Evolutionary conservation across 2,113 vertebrate species (phyloP), one percentile per base, ranked within the genome.

Genomic region (Spilogale gracilis): DNA sequence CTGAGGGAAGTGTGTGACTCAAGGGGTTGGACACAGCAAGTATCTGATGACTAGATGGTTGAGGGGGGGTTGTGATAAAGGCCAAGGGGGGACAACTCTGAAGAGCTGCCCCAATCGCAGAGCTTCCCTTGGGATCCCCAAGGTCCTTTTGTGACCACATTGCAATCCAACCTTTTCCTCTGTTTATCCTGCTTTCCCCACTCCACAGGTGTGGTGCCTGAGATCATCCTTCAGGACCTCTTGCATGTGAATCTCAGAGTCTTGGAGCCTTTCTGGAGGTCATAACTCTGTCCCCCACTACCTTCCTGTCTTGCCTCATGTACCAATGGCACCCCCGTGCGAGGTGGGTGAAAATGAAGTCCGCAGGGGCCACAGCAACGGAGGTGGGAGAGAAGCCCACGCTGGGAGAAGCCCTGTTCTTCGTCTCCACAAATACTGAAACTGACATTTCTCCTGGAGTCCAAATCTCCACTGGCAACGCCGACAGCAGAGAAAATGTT

Each of bases 351-450:
- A 21, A 74, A 6, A 69, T 43, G 43, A 20, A 25, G n/a, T 17
- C 56, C 83, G 12, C 21, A 30, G 89, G 11, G 60, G 21, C n/a
- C 0, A 1, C 20, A 30, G 71, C 16, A 69, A 69, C 67, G 7
- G 30, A 25, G 32, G 23, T 17, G 32, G 48, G 80, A 5, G 43
- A 83, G 63, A 83, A 65, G 32, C 81, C 79, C 23, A 52, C 0
- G 16, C 63, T 52, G 60, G 18, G 45, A 67, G 61, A 78, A 89
- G 45, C 17, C 14, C 92, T 93, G 86, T 56, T 95, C 23, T 94
- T 76, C 82, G 54, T 91, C 67, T 91, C 50, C 82, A 56, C 71
- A 65, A 82, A 76, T 5, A 18, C 54, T n/a, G 58, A 69, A 74
- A 32, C 61, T 58, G n/a, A 84, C 85, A 58, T 67, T 91, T 93